Evolutionary conservation across 1,140 invertebrate species (phyloP).

Genomic region (Hylaeus volcanicus): DNA sequence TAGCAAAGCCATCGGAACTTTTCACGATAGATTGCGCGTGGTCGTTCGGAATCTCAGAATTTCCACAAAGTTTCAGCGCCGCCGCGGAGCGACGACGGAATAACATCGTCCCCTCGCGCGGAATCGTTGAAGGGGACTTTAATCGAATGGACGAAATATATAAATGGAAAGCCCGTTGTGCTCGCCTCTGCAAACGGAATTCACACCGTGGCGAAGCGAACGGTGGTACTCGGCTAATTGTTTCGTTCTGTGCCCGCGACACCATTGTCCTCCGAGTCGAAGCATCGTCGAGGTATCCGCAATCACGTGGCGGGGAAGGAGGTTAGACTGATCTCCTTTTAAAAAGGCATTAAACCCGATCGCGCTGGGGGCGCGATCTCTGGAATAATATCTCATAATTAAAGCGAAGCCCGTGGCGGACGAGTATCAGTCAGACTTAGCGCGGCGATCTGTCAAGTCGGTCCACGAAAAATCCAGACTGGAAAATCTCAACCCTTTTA

Average conservation of each 20-base stretch:
- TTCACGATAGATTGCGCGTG: constrained; percentile 48
- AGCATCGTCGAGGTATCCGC: constrained; percentile 18
- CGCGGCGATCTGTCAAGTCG: constrained; percentile 77
- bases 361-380: constrained; percentile 72
- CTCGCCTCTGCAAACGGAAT: constrained; percentile 7
- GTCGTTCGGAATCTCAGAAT: constrained; percentile 57
- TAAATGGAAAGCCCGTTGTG: constrained; percentile 49
- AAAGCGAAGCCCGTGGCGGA: constrained; percentile 76
- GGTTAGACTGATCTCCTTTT: constrained; percentile 65
- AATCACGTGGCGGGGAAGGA: neutral
- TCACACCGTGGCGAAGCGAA: constrained; percentile 23
- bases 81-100: constrained; percentile 44
- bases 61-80: constrained; percentile 47
- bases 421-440: constrained; percentile 80
- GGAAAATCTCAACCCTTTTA: constrained; percentile 81
- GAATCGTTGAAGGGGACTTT: neutral
- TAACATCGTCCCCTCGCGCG: constrained; percentile 28
- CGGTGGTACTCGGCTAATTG: constrained; percentile 54
- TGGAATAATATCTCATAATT: constrained; percentile 80
- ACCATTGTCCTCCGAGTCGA: constrained; percentile 45
- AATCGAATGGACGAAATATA: constrained; percentile 44
- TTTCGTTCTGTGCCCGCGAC: constrained; percentile 59
- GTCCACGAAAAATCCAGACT: constrained; percentile 60
- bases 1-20: constrained; percentile 56
- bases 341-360: constrained; percentile 73